These are phyloP conservation scores for Pedicia rivosa DNA, from an alignment of 2,888 invertebrate genomes.

Conservation along the genomic window DNA sequence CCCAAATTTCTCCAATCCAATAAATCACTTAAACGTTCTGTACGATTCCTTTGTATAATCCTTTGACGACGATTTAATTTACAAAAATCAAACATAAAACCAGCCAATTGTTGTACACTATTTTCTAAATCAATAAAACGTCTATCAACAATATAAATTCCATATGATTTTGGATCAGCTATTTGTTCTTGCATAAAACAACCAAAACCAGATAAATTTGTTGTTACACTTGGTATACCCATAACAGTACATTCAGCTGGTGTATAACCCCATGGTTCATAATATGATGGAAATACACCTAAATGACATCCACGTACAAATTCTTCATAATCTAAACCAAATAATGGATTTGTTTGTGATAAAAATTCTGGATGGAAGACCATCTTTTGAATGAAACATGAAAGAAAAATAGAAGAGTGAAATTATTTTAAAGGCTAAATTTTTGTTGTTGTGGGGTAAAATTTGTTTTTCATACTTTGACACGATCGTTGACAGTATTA, in stretches of 20 bases:
- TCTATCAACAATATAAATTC: constrained; percentile 95
- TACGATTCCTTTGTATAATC: constrained; percentile 95
- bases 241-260: constrained; percentile 99
- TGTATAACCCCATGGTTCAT: constrained; percentile 99
- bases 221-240: constrained; percentile 98
- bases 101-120: constrained; percentile 79
- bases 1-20: constrained; percentile 97
- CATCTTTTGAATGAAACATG: too few species aligned
- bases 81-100: constrained; percentile 86
- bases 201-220: constrained; percentile 94
- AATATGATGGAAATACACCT: constrained; percentile 98
- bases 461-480: constrained; percentile 40
- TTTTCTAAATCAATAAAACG: constrained; percentile 79
- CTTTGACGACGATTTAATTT: constrained; percentile 82
- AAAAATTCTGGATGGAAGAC: constrained; percentile 99
- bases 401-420: too few species aligned
- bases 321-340: constrained; percentile 97
- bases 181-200: constrained; percentile 98
- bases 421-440: too few species aligned
- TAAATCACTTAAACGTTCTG: constrained; percentile 89
- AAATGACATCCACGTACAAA: constrained; percentile 98
- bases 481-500: constrained; percentile 83
- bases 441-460: too few species aligned
- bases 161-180: constrained; percentile 94
- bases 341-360: constrained; percentile 91